Percentiles rank a stretch among this genome's conserved stretches.
Evolutionary conservation across 92 coral and sea anemone species (phyloP).

Genomic region (Porites lobata): DNA sequence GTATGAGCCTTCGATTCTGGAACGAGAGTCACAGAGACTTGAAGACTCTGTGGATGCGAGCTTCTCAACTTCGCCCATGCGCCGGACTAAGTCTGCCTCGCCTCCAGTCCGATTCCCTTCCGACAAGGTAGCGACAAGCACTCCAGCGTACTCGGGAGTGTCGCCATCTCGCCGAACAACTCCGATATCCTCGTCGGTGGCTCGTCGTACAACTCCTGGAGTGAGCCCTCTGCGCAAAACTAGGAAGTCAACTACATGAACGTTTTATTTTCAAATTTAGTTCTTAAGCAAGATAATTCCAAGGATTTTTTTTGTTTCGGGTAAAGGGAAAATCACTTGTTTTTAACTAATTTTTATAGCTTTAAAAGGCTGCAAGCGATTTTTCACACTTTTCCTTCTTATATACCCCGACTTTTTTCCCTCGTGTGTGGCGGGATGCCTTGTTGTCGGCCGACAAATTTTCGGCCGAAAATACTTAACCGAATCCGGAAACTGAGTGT

Average conservation of each 20-base stretch:
- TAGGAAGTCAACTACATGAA: conserved; percentile 86
- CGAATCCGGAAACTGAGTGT: too few relatives aligned
- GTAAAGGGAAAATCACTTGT: neutral
- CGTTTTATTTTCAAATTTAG: neutral
- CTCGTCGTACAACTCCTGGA: conserved; percentile 89
- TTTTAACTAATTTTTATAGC: neutral
- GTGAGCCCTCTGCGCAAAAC: conserved; percentile 97
- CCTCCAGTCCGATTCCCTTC: conserved; percentile 78
- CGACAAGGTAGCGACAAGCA: conserved; percentile 89
- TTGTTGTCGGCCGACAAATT: too few relatives aligned
- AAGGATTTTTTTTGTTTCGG: neutral
- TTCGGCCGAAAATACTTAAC: too few relatives aligned
- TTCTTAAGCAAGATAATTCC: neutral
- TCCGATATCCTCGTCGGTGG: conserved; percentile 79
- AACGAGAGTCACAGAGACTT: conserved; percentile 95
- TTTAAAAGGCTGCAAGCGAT: too few relatives aligned
- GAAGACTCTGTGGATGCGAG: conserved; percentile 98
- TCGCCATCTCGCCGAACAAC: conserved; percentile 81
- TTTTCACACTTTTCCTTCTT: too few relatives aligned
- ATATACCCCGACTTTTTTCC: too few relatives aligned
- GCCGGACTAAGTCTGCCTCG: conserved; percentile 87
- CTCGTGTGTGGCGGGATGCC: too few relatives aligned
- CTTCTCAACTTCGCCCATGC: conserved; percentile 84
- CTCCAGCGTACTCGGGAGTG: conserved; percentile 79
- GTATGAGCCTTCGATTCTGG: conserved; percentile 97